phyloP scores from a whole-genome alignment of 2,113 vertebrate genomes.

The Vimba vimba region DNA sequence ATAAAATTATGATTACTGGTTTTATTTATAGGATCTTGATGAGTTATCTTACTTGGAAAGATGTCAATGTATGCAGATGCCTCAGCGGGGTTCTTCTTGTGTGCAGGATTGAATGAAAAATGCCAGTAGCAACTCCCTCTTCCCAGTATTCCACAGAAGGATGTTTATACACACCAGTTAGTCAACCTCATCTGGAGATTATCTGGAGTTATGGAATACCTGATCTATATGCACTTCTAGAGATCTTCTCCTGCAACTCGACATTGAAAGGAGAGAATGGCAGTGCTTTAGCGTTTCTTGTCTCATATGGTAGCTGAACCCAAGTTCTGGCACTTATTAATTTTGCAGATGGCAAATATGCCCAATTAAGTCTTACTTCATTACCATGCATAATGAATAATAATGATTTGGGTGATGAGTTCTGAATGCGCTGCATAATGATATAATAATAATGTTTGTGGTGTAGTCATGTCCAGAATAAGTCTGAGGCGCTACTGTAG shows the following conservation, averaged over 20 bases:
- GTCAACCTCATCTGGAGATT: slow-evolving; percentile 6
- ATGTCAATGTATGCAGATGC: neutral
- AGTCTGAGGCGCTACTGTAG: neutral
- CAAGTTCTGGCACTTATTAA: slow-evolving; percentile 15
- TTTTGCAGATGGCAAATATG: slow-evolving; percentile 25
- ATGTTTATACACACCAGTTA: slow-evolving; percentile 21
- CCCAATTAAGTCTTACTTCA: slow-evolving; percentile 17
- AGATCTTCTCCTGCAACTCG: neutral
- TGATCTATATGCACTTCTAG: neutral
- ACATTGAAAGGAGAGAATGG: neutral
- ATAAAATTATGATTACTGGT: slow-evolving; percentile 6
- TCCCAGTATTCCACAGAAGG: slow-evolving; percentile 10
- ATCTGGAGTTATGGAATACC: neutral
- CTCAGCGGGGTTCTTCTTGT: slow-evolving; percentile 4
- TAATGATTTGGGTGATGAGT: slow-evolving; percentile 13
- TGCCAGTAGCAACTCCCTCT: slow-evolving; percentile 32
- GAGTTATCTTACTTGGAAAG: slow-evolving; percentile 38
- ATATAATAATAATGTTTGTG: neutral
- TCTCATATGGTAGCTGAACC: neutral
- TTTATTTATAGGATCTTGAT: slow-evolving; percentile 52
- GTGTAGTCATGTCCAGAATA: neutral
- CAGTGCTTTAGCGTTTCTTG: neutral
- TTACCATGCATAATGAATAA: slow-evolving; percentile 9
- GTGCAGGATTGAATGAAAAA: slow-evolving; percentile 15
- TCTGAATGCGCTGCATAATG: neutral